Base-by-base conservation (phyloP, 2,888 invertebrate genomes). In the Allolobophora icterica region DNA sequence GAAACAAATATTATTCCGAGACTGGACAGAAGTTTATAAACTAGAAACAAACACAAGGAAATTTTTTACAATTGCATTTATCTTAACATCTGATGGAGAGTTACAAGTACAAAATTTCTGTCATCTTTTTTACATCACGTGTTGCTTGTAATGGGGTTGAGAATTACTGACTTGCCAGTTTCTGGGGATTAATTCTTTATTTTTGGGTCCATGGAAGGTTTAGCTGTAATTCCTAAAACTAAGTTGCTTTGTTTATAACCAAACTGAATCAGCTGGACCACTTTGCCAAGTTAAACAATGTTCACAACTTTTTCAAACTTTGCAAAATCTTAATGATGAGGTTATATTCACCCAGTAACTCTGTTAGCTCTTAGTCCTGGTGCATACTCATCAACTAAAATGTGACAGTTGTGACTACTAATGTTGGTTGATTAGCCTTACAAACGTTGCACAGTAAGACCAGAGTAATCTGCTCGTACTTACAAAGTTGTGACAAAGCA, bases 311-410 rank as follows among this genome's bases (percentile, higher is more conserved):
- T 40, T 42, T 42, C 42, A 42, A 42, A 38, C 4, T 38, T 38
- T 38, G 8, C 38, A 38, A 38, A 38, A 42, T 42, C 42, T 52
- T 52, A 52, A 52, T 71, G 0, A 30, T 71, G n/a, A 71, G 30
- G 71, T 71, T 71, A 71, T 11, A 71, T 71, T 71, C 71, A 71
- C 11, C 71, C 71, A 71, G 71, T 71, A 71, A n/a, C 6, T n/a
- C 30, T n/a, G 71, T 52, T 52, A 30, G 8, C 71, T 6, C n/a
- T n/a, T n/a, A 71, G 71, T 71, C n/a, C 30, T n/a, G n/a, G 71
- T 71, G 71, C 71, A 71, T n/a, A 71, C n/a, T 71, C 71, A 71
- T 71, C n/a, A 71, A 71, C 71, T 71, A 71, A 71, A 71, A 71
- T 71, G 71, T 13, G 13, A 71, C 71, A 71, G n/a, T n/a, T 71